phyloP scores from a whole-genome alignment of 1,140 invertebrate species.

The Drosophila nannoptera region DNA sequence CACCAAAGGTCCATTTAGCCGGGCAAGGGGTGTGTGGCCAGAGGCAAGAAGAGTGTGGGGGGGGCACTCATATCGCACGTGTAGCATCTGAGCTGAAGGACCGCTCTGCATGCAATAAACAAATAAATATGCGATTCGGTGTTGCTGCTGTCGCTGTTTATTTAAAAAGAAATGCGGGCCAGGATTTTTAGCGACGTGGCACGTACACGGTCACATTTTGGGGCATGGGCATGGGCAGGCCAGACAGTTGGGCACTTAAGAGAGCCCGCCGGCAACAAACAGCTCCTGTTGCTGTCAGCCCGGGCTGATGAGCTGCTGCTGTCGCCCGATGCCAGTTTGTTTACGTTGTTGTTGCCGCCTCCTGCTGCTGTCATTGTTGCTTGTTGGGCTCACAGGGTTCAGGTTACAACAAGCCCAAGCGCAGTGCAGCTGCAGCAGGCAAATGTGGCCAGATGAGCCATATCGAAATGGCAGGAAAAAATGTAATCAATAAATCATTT shows the following conservation, averaged over 20 bases:
- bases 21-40: conserved; percentile 1
- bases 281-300: conserved; percentile 69
- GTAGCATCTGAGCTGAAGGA: conserved; percentile 27
- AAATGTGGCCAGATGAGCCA: conserved; percentile 2
- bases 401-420: conserved; percentile 24
- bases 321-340: conserved; percentile 36
- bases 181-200: conserved; percentile 76
- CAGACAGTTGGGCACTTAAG: conserved; percentile 73
- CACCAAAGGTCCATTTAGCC: background rate
- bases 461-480: background rate
- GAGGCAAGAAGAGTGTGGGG: background rate
- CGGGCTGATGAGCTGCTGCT: conserved; percentile 35
- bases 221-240: conserved; percentile 20
- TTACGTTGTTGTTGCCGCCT: conserved; percentile 20
- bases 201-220: conserved; percentile 62
- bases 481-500: conserved; percentile 4
- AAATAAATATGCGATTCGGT: conserved; percentile 70
- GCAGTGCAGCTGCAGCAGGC: conserved; percentile 15
- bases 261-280: conserved; percentile 36
- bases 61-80: conserved; percentile 41
- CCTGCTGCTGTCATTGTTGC: conserved; percentile 1
- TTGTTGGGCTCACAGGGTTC: conserved; percentile 9
- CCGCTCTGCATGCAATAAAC: conserved; percentile 62
- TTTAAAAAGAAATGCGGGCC: conserved; percentile 72
- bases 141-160: conserved; percentile 54